phyloP scores from a whole-genome alignment of 2,888 invertebrate species.

The Brenthis ino region DNA sequence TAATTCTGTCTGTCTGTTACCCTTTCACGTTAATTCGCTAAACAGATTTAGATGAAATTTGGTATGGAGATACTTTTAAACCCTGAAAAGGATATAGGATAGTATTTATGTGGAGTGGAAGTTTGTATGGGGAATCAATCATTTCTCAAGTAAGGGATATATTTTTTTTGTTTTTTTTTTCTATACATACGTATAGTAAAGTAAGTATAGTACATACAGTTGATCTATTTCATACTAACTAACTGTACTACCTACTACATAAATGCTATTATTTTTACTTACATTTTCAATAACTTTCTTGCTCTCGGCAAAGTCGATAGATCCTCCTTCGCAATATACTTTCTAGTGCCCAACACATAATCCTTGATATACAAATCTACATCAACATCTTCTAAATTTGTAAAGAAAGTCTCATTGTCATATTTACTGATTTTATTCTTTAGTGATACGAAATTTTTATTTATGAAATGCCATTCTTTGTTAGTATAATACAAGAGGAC shows the following conservation, averaged over 20 bases:
- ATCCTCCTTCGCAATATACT: constrained; percentile 92
- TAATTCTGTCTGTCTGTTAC: too few relatives aligned
- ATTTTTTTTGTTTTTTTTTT: too few relatives aligned
- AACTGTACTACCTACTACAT: too few relatives aligned
- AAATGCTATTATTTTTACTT: constrained; percentile 44
- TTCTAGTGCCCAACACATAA: constrained; percentile 90
- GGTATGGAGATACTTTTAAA: too few relatives aligned
- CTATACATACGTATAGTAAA: too few relatives aligned
- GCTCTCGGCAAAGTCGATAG: constrained; percentile 88
- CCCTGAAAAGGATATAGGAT: too few relatives aligned
- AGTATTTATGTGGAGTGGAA: too few relatives aligned
- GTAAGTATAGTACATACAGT: neutral
- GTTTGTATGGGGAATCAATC: too few relatives aligned
- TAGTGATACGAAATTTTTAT: constrained; percentile 83
- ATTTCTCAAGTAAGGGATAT: too few relatives aligned
- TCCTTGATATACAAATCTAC: constrained; percentile 60
- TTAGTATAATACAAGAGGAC: constrained; percentile 91
- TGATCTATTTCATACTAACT: neutral
- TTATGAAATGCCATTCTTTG: constrained; percentile 90
- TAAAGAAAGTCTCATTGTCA: constrained; percentile 85
- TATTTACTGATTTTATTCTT: constrained; percentile 74
- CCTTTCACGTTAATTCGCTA: too few relatives aligned
- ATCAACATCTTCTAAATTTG: constrained; percentile 60
- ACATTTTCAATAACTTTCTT: constrained; percentile 84
- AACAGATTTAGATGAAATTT: too few relatives aligned